Evolutionary conservation across 2,797 vertebrate genomes (phyloP).

Genomic region (Scyliorhinus canicula): DNA sequence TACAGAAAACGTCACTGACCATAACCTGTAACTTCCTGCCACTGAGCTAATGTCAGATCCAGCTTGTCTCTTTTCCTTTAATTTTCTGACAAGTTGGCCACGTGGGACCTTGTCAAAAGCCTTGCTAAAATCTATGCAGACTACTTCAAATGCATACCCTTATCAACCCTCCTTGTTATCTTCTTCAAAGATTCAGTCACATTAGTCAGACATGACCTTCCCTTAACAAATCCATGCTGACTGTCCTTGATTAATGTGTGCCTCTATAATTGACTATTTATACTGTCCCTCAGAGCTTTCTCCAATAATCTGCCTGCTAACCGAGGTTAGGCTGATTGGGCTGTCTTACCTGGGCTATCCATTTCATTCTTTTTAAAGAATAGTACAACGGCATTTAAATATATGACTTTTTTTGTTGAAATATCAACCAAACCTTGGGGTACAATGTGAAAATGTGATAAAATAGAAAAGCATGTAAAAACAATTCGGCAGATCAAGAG

Average conservation of each 20-base stretch:
- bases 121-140: neutral
- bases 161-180: neutral
- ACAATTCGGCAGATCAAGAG: neutral
- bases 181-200: neutral
- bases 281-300: neutral
- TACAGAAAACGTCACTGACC: neutral
- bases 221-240: neutral
- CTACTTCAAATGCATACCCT: neutral
- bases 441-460: neutral
- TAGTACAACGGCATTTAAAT: neutral
- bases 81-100: neutral
- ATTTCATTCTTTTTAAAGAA: neutral
- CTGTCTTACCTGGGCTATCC: neutral
- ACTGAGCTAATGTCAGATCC: neutral
- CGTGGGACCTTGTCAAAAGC: neutral
- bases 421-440: neutral
- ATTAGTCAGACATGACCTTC: neutral
- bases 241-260: neutral
- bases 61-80: neutral
- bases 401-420: neutral
- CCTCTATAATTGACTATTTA: neutral
- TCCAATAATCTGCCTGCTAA: neutral
- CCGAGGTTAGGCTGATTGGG: neutral
- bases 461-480: neutral
- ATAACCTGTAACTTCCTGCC: neutral